Evolutionary conservation across 2,888 invertebrate species (phyloP).

Genomic region (Hedya salicella): DNA sequence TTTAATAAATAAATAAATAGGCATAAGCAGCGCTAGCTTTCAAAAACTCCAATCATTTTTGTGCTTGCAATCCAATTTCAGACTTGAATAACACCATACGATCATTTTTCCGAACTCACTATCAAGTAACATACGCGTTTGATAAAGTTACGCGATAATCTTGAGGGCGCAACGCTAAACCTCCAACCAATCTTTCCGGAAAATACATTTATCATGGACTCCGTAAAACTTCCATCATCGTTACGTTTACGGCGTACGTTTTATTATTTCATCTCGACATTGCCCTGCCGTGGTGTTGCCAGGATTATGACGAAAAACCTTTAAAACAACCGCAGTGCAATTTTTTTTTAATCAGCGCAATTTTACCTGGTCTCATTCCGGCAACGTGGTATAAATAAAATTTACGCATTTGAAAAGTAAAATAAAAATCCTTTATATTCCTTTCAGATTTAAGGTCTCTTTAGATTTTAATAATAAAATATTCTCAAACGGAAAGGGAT

Average conservation of each 20-base stretch:
- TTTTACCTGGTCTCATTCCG: not conserved
- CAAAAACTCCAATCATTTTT: no score
- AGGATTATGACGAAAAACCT: not conserved
- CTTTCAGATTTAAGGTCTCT: no score
- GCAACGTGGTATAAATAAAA: not conserved
- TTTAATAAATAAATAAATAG: no score
- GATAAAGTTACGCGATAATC: constrained; percentile 20
- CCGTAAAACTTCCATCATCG: constrained; percentile 44
- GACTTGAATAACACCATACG: no score
- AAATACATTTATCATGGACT: constrained; percentile 42
- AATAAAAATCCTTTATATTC: no score
- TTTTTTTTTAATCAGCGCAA: not conserved
- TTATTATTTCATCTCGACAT: constrained; percentile 45
- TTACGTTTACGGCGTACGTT: constrained; percentile 48
- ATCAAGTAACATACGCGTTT: not conserved
- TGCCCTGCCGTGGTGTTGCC: constrained; percentile 21
- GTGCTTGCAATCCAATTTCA: no score
- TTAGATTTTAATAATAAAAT: no score
- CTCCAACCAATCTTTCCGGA: constrained; percentile 36
- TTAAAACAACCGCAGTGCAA: not conserved
- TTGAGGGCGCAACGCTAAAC: constrained; percentile 23
- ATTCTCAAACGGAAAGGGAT: no score
- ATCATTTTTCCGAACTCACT: not conserved
- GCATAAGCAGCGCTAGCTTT: no score
- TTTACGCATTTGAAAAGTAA: not conserved